Conservation (phyloP, 2,797 vertebrate species). For the Danio kyathit region DNA sequence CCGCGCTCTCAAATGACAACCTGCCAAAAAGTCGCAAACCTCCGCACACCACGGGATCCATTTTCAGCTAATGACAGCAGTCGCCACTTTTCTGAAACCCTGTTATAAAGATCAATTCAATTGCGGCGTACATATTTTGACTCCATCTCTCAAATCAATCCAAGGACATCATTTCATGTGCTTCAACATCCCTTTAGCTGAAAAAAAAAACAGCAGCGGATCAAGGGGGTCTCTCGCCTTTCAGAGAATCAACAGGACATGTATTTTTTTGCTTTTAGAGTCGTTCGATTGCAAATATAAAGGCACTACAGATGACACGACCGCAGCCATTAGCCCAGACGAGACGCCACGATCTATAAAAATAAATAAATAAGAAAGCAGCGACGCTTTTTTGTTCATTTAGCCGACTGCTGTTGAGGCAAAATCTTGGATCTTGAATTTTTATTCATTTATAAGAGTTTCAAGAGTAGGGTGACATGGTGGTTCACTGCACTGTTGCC, state of each 20-base stretch:
- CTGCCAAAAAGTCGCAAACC: constrained; percentile 52
- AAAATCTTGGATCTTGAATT: constrained; percentile 36
- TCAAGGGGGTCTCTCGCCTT: constrained; percentile 2
- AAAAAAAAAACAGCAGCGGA: constrained; percentile 6
- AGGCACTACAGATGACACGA: constrained; percentile 51
- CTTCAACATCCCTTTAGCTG: not conserved
- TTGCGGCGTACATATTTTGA: constrained; percentile 20
- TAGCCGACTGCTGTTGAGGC: constrained; percentile 27
- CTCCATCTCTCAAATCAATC: constrained; percentile 26
- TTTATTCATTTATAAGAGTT: constrained; percentile 3
- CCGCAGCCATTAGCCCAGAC: constrained; percentile 58
- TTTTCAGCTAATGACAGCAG: constrained; percentile 40
- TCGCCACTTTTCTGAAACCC: constrained; percentile 34
- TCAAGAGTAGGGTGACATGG: not conserved
- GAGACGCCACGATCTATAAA: constrained; percentile 63
- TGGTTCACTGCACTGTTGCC: not conserved
- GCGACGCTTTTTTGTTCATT: constrained; percentile 46
- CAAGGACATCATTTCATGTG: constrained; percentile 16
- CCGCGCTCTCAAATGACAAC: constrained; percentile 56
- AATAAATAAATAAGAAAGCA: constrained; percentile 27
- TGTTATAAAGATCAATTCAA: constrained; percentile 15
- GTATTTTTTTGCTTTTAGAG: constrained; percentile 27
- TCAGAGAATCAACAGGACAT: constrained; percentile 22
- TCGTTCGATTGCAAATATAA: constrained; percentile 49
- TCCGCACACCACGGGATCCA: constrained; percentile 40